phyloP scores from a whole-genome alignment of 2,113 vertebrate genomes.

The Prietella phreatophila region DNA sequence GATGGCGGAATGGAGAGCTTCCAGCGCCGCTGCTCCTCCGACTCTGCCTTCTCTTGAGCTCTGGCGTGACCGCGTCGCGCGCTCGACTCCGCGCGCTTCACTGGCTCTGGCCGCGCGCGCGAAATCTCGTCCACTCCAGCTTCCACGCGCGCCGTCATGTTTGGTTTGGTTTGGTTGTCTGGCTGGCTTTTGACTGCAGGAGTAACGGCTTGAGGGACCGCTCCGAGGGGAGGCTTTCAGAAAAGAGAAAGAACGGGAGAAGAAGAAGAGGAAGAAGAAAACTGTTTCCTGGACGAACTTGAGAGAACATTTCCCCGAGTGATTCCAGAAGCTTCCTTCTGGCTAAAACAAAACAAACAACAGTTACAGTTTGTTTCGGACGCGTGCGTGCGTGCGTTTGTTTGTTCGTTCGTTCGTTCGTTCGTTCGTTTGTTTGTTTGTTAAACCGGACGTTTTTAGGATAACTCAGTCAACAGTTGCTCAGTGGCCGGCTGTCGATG shows the following conservation, averaged over 20 bases:
- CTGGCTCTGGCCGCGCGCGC: slow-evolving; percentile 10
- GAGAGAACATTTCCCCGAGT: slow-evolving; percentile 37
- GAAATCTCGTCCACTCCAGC: slow-evolving; percentile 1
- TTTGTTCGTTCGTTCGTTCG: background rate
- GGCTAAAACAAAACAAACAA: slow-evolving; percentile 17
- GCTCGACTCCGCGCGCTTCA: background rate
- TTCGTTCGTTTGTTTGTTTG: slow-evolving; percentile 32
- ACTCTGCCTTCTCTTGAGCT: slow-evolving; percentile 58
- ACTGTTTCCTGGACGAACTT: slow-evolving; percentile 58
- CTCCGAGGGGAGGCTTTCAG: slow-evolving; percentile 44
- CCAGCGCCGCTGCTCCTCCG: slow-evolving; percentile 70
- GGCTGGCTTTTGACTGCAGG: slow-evolving; percentile 28
- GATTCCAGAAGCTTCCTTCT: slow-evolving; percentile 25
- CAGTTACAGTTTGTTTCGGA: slow-evolving; percentile 42
- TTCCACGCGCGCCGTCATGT: slow-evolving; percentile 54
- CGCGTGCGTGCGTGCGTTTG: slow-evolving; percentile 32
- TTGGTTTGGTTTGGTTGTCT: slow-evolving; percentile 26
- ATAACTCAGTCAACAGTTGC: slow-evolving; percentile 75
- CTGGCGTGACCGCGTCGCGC: slow-evolving; percentile 19
- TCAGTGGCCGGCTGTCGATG: slow-evolving; percentile 77
- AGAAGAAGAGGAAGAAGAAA: slow-evolving; percentile 48
- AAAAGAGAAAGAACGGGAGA: slow-evolving; percentile 27
- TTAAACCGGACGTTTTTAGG: slow-evolving; percentile 47
- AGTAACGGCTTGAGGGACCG: slow-evolving; percentile 45
- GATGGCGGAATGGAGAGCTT: slow-evolving; percentile 82